A percentile compares a stretch with the other conserved stretches of the same genome.
Evolutionary conservation across 2,888 invertebrate genomes (phyloP).

Genomic region (Thysanoteuthis rhombus): DNA sequence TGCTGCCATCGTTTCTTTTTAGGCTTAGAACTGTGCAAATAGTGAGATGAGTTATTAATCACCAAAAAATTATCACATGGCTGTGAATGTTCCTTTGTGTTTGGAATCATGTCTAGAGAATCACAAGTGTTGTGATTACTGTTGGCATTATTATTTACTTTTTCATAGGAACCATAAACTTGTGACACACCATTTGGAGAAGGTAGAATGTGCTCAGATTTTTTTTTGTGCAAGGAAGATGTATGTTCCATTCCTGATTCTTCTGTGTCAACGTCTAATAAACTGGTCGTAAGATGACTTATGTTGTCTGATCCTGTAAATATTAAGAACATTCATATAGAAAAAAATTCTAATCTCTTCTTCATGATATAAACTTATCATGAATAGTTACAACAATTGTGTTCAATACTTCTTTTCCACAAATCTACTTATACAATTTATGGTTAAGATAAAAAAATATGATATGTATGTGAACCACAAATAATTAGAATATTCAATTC

Average conservation of each 20-base stretch:
- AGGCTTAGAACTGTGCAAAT: conserved; percentile 28
- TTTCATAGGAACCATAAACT: conserved; percentile 20
- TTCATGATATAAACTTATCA: too few relatives aligned
- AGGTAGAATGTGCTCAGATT: not conserved
- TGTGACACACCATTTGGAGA: not conserved
- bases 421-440: too few relatives aligned
- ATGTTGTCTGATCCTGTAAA: not conserved
- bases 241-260: not conserved
- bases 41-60: not conserved
- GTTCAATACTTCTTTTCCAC: too few relatives aligned
- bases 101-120: conserved; percentile 14
- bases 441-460: too few relatives aligned
- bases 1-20: conserved; percentile 51
- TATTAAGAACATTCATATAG: not conserved
- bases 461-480: too few relatives aligned
- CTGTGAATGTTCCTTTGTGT: conserved; percentile 19
- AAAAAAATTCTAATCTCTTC: not conserved
- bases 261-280: not conserved
- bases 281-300: not conserved
- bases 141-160: not conserved
- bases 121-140: not conserved
- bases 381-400: too few relatives aligned
- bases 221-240: not conserved
- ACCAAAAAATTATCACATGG: conserved; percentile 30
- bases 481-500: too few relatives aligned